Conservation (phyloP, 2,888 invertebrate species). For the Andrena dorsata region DNA sequence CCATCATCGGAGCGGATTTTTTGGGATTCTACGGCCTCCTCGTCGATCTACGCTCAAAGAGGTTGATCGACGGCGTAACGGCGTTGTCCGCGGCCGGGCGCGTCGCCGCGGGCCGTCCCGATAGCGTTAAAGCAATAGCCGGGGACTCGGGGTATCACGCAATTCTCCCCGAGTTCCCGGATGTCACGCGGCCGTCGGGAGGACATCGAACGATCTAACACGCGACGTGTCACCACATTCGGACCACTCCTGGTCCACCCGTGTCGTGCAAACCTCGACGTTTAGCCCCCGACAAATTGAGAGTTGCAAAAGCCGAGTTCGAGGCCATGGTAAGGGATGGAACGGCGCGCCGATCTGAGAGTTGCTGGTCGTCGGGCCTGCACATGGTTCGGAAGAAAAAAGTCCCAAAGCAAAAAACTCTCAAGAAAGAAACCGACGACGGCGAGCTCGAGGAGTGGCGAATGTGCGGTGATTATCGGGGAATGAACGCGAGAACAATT, state of each 20-base stretch:
- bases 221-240: too few relatives aligned
- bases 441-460: neutral
- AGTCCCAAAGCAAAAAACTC: too few relatives aligned
- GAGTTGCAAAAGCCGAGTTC: neutral
- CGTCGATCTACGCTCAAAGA: neutral
- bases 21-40: neutral
- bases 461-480: slow-evolving; percentile 2
- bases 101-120: neutral
- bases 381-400: slow-evolving; percentile 5
- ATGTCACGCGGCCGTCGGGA: neutral
- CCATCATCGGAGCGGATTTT: slow-evolving; percentile 5
- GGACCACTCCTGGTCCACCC: neutral
- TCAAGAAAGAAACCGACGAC: too few relatives aligned
- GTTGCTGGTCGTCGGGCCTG: slow-evolving; percentile 12
- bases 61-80: neutral
- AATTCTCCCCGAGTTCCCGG: neutral
- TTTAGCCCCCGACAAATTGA: neutral
- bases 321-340: neutral
- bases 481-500: slow-evolving; percentile 9
- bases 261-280: slow-evolving; percentile 5
- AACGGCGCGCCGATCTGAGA: neutral
- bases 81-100: neutral
- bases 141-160: neutral
- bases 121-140: neutral
- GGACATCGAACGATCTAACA: neutral